Conservation (phyloP, 2,113 vertebrate genomes). For the Brachypteracias leptosomus region DNA sequence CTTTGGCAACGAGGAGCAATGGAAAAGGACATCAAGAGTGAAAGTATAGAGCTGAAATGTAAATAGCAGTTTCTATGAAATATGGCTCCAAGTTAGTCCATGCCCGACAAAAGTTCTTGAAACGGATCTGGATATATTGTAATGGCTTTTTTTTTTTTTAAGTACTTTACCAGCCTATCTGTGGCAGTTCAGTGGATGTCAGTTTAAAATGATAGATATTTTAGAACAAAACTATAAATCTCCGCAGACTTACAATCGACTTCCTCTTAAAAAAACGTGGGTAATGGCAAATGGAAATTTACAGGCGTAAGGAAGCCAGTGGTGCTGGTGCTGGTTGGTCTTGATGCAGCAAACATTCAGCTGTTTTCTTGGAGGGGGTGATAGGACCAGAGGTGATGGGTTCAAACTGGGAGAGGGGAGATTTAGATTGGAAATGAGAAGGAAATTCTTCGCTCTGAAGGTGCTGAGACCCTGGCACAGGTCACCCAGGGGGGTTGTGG, state of each 20-base stretch:
- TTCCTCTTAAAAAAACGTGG: constrained; percentile 1
- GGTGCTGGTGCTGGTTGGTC: background rate
- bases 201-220: constrained; percentile 61
- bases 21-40: constrained; percentile 34
- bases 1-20: constrained; percentile 14
- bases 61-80: constrained; percentile 50
- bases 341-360: background rate
- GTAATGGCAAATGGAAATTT: constrained; percentile 36
- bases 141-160: constrained; percentile 4
- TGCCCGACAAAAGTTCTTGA: constrained; percentile 36
- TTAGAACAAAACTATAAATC: constrained; percentile 54
- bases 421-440: no score
- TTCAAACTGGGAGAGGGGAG: no score
- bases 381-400: background rate
- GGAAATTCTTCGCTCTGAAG: no score
- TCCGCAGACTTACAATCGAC: background rate
- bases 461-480: no score
- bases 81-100: background rate
- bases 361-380: background rate
- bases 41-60: constrained; percentile 32
- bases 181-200: background rate
- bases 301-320: background rate
- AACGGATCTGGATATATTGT: constrained; percentile 48
- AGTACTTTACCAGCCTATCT: constrained; percentile 63
- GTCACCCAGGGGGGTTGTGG: no score